Percentiles rank a stretch among this genome's conserved stretches.
phyloP scores from a whole-genome alignment of 2,888 invertebrate genomes.

The Mellilla xanthometata region DNA sequence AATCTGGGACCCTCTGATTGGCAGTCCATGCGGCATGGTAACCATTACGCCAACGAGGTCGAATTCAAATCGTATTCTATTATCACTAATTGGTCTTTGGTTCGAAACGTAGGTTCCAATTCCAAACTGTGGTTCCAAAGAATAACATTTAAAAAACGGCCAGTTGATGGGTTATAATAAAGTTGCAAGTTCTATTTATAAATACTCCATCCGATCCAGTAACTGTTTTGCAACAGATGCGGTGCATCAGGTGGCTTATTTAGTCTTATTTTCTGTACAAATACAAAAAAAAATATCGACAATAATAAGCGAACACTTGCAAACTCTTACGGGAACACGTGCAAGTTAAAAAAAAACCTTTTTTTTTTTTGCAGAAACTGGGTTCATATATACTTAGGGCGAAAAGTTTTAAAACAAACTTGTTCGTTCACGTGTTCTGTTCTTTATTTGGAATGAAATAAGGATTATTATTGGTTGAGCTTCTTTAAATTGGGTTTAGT shows the following conservation, averaged over 20 bases:
- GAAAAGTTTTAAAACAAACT: conserved; percentile 44
- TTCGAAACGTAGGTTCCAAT: no score
- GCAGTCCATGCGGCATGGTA: no score
- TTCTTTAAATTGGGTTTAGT: conserved; percentile 8
- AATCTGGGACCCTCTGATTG: no score
- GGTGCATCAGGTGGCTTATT: conserved; percentile 22
- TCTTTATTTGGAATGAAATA: background rate
- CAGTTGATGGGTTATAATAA: no score
- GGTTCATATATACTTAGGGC: conserved; percentile 38
- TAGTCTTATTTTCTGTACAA: background rate
- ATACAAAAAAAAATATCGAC: background rate
- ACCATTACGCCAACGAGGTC: no score
- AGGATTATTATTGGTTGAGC: conserved; percentile 16
- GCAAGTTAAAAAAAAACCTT: conserved; percentile 21
- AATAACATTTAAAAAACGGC: no score
- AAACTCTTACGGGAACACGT: conserved; percentile 20
- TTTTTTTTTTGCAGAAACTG: conserved; percentile 31
- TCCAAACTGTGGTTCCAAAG: no score
- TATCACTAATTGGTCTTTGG: no score
- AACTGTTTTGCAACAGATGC: conserved; percentile 13
- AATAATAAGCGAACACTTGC: conserved; percentile 18
- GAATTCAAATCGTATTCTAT: no score
- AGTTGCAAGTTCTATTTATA: no score
- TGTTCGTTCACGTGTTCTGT: background rate
- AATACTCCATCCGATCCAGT: background rate